Percentiles rank a stretch among this genome's conserved stretches.
Evolutionary conservation across 2,888 invertebrate genomes (phyloP).

Genomic region (Macaria liturata): DNA sequence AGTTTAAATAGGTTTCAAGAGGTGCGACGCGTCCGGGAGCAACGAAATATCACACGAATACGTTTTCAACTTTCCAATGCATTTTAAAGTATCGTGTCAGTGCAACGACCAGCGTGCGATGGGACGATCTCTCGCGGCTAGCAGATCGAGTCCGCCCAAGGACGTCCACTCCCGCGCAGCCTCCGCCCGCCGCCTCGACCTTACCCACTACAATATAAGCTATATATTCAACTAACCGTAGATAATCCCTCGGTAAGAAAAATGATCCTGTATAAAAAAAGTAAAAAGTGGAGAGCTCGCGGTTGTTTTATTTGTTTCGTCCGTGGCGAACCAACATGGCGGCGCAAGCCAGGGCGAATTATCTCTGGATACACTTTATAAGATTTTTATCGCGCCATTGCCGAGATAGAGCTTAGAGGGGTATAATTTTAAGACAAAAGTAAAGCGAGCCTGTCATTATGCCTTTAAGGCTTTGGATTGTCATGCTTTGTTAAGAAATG

Average conservation of each 20-base stretch:
- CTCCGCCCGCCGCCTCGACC: slow-evolving; percentile 47
- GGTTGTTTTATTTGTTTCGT: slow-evolving; percentile 78
- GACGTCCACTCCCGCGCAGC: slow-evolving; percentile 75
- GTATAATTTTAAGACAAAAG: slow-evolving; percentile 41
- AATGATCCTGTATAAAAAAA: slow-evolving; percentile 82
- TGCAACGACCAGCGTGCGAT: slow-evolving; percentile 80
- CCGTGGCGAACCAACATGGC: slow-evolving; percentile 75
- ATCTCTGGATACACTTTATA: slow-evolving; percentile 64
- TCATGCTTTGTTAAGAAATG: too few relatives aligned
- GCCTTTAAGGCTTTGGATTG: not conserved
- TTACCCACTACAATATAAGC: slow-evolving; percentile 46
- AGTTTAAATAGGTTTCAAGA: not conserved
- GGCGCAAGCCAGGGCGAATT: slow-evolving; percentile 74
- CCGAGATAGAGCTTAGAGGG: slow-evolving; percentile 40
- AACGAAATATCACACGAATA: slow-evolving; percentile 60
- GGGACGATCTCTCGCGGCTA: slow-evolving; percentile 79
- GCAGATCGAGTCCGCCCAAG: slow-evolving; percentile 83
- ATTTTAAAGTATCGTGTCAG: slow-evolving; percentile 78
- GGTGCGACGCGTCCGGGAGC: slow-evolving; percentile 20
- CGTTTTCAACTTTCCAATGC: slow-evolving; percentile 80
- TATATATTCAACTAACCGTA: slow-evolving; percentile 44
- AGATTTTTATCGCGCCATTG: slow-evolving; percentile 52
- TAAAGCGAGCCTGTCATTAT: slow-evolving; percentile 14
- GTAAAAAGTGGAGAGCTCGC: slow-evolving; percentile 66
- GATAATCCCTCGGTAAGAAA: slow-evolving; percentile 78